Evolutionary conservation across 2,797 vertebrate species (phyloP).

Genomic region (Chrysocyon brachyurus): DNA sequence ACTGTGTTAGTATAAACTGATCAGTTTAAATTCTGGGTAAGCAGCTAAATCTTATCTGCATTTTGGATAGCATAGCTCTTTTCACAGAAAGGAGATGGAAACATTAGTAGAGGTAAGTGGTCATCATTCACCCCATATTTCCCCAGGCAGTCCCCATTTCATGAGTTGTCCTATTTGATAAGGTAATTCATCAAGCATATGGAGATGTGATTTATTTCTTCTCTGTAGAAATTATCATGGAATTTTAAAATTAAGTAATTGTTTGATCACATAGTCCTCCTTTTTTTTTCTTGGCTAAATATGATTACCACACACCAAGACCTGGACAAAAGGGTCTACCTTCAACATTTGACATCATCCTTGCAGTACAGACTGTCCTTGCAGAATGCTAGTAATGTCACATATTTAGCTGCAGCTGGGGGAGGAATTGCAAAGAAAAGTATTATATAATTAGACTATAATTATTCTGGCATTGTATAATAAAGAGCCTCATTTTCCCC

Average conservation of each 20-base stretch:
- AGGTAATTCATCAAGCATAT: neutral
- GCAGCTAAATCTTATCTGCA: neutral
- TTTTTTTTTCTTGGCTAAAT: neutral
- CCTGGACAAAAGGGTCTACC: neutral
- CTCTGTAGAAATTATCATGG: neutral
- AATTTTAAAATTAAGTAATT: slow-evolving; percentile 11
- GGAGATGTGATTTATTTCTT: neutral
- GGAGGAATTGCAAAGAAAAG: slow-evolving; percentile 76
- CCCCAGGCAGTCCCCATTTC: neutral
- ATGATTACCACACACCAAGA: neutral
- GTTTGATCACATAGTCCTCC: neutral
- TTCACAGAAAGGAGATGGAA: neutral
- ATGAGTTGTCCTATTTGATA: neutral
- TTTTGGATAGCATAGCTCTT: neutral
- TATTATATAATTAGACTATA: slow-evolving; percentile 83
- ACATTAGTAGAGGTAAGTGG: neutral
- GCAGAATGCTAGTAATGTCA: slow-evolving; percentile 56
- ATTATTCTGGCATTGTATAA: slow-evolving; percentile 82
- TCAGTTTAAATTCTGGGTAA: neutral
- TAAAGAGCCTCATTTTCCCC: slow-evolving; percentile 68
- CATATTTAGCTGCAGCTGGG: slow-evolving; percentile 82
- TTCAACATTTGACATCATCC: neutral
- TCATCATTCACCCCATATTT: neutral
- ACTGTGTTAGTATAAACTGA: neutral
- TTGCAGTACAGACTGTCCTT: slow-evolving; percentile 51